Evolutionary conservation across 2,888 invertebrate genomes (phyloP).

Genomic region (Drosophila sordidula): DNA sequence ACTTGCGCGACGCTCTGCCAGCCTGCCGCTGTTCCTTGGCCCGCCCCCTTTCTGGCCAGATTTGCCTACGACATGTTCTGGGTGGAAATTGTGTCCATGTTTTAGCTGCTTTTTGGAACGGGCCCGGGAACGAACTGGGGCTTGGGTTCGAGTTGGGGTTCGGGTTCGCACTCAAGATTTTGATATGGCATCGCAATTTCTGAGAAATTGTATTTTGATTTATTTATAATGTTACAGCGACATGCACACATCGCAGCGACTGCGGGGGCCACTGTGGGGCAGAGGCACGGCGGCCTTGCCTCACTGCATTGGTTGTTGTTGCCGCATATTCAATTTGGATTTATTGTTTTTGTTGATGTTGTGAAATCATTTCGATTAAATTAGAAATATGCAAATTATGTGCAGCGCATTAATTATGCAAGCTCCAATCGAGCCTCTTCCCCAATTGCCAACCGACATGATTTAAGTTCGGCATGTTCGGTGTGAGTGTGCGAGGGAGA

Average conservation of each 20-base stretch:
- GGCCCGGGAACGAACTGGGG: neutral
- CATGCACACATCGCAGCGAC: constrained; percentile 70
- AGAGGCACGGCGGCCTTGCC: constrained; percentile 34
- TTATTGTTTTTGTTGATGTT: constrained; percentile 54
- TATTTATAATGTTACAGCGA: constrained; percentile 83
- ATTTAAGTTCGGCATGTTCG: constrained; percentile 1
- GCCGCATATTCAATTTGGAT: constrained; percentile 56
- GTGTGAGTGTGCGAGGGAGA: neutral
- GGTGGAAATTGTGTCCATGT: constrained; percentile 74
- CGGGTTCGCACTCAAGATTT: constrained; percentile 65
- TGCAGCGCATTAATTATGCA: constrained; percentile 74
- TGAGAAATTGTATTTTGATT: constrained; percentile 83
- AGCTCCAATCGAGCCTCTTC: neutral
- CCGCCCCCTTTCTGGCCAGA: constrained; percentile 32
- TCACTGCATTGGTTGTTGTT: constrained; percentile 23
- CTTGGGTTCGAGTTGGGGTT: constrained; percentile 10
- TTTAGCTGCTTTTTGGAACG: constrained; percentile 6
- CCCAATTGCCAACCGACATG: neutral
- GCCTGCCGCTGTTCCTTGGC: constrained; percentile 17
- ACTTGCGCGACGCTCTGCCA: constrained; percentile 13
- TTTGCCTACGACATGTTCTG: constrained; percentile 73
- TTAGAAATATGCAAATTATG: constrained; percentile 82
- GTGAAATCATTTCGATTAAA: constrained; percentile 79
- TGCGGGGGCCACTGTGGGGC: neutral
- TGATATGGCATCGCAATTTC: constrained; percentile 83